Base-by-base conservation (phyloP, 1,140 invertebrate species). In the Amyelois transitella region DNA sequence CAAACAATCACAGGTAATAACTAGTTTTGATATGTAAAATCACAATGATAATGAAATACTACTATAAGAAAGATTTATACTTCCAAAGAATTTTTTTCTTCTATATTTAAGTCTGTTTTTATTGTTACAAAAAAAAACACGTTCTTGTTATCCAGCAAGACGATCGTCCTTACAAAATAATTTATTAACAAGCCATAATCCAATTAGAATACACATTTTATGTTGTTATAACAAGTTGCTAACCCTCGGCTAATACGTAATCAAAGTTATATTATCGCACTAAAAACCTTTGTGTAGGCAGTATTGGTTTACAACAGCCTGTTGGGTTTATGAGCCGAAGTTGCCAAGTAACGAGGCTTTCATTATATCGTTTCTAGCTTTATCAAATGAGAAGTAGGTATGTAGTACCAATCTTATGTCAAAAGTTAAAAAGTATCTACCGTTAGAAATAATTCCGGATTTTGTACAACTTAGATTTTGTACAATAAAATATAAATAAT, bases 301-400 rank as follows among this genome's bases (percentile, higher is more conserved):
- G 10, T 21, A 53, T 64, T 60, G 53, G 58, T 56, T 62, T 58
- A 64, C 59, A 53, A 53, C 55, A 18, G 51, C 28, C 44, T 66
- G 60, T 62, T 32, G 14, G 53, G 47, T 75, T 75, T 65, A 77
- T 56, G 66, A 60, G 62, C 61, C 61, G 61, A 72, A 71, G 67
- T 63, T 68, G 49, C 25, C 48, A 59, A 60, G 63, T 73, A 73
- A 77, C 69, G 69, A 72, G n/a, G 32, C n/a, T 14, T 38, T 38
- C 12, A 38, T 14, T 5, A 24, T 3, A 24, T 24, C 3, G 22
- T 24, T 24, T 24, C 8, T n/a, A n/a, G n/a, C n/a, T n/a, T n/a
- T n/a, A n/a, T n/a, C n/a, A n/a, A n/a, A n/a, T n/a, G n/a, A n/a
- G n/a, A n/a, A n/a, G n/a, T n/a, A n/a, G n/a, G n/a, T n/a, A n/a